Evolutionary conservation across 2,113 vertebrate genomes (phyloP).

Genomic region (Triplophysa dalaica): DNA sequence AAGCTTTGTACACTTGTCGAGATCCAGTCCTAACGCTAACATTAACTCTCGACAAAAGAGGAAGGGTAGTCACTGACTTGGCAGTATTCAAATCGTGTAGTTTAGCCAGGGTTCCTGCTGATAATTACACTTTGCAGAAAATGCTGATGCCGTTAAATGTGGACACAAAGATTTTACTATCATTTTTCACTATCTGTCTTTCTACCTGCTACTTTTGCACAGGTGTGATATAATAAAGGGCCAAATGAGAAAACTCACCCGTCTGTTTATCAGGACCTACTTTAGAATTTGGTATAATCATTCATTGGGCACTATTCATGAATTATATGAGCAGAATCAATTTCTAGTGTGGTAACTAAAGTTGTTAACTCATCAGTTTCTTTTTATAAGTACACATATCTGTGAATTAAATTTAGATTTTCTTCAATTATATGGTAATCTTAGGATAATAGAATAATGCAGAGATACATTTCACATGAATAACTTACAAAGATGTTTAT

Average conservation of each 20-base stretch:
- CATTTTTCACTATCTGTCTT: constrained; percentile 18
- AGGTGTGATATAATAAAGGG: not conserved
- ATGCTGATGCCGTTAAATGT: constrained; percentile 53
- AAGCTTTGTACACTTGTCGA: constrained; percentile 60
- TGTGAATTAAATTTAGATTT: not conserved
- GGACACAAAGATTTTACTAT: constrained; percentile 30
- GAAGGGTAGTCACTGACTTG: constrained; percentile 62
- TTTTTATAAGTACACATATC: not conserved
- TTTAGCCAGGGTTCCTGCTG: constrained; percentile 48
- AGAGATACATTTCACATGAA: constrained; percentile 28
- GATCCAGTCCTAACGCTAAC: constrained; percentile 52
- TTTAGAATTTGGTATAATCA: not conserved
- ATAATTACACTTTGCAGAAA: constrained; percentile 53
- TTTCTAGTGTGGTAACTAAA: constrained; percentile 3
- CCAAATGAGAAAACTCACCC: not conserved
- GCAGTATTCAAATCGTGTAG: constrained; percentile 66
- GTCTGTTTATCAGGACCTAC: not conserved
- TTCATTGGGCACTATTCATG: not conserved
- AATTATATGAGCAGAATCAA: not conserved
- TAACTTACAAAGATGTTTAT: constrained; percentile 21
- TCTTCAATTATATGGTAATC: constrained; percentile 10
- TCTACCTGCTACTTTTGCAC: not conserved
- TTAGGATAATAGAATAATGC: constrained; percentile 14
- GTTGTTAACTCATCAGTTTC: not conserved
- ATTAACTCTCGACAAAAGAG: constrained; percentile 65